phyloP scores from a whole-genome alignment of 2,113 vertebrate genomes.

The Ochotona princeps region DNA sequence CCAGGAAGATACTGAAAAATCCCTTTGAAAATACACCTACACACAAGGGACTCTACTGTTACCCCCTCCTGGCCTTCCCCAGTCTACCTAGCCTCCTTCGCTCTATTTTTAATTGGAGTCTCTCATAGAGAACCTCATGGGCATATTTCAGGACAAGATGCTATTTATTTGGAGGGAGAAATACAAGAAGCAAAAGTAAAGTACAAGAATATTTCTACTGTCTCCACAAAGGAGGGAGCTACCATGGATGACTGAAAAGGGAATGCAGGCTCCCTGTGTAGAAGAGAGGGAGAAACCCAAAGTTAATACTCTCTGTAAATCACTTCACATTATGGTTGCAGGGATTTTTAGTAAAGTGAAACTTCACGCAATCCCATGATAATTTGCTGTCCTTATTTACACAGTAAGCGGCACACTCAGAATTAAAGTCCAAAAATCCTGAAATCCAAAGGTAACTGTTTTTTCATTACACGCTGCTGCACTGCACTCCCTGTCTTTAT shows the following conservation, averaged over 20 bases:
- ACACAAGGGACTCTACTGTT: not conserved
- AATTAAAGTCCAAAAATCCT: not conserved
- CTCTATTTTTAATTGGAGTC: not conserved
- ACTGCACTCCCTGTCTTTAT: not conserved
- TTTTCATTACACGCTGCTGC: not conserved
- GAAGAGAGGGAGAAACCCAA: not conserved
- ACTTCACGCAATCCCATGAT: not conserved
- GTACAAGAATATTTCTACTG: not conserved
- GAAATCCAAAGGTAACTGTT: not conserved
- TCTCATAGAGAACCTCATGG: not conserved
- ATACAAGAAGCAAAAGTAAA: not conserved
- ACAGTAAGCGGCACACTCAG: not conserved
- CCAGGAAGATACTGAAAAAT: not conserved
- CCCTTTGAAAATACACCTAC: not conserved
- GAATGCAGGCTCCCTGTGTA: not conserved
- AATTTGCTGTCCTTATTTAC: not conserved
- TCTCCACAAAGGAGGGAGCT: not conserved
- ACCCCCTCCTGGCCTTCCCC: not conserved
- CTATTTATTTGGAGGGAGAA: not conserved
- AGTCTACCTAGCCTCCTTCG: not conserved
- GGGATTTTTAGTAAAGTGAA: not conserved
- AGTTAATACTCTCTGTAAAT: not conserved
- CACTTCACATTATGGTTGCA: not conserved
- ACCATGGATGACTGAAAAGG: not conserved
- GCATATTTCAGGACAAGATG: not conserved